A percentile compares a stretch with the other conserved stretches of the same genome.
Evolutionary conservation across 2,888 invertebrate genomes (phyloP).

Genomic region (Euspilapteryx auroguttella): DNA sequence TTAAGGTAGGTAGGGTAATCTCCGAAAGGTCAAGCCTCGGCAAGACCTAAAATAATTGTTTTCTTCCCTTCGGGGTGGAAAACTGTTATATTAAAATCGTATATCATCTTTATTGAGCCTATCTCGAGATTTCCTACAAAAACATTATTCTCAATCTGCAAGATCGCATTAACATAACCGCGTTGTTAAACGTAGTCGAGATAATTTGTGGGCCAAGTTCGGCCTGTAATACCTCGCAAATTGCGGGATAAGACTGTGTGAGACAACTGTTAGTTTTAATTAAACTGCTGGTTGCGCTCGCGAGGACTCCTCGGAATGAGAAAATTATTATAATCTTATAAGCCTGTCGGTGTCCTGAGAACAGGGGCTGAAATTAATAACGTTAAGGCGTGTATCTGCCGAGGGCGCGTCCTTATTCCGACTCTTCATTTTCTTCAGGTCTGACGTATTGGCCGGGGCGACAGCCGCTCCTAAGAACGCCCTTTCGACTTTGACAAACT

Average conservation of each 20-base stretch:
- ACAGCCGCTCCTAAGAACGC: no score
- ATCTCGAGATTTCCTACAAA: conserved; percentile 40
- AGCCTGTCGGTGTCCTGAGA: conserved; percentile 45
- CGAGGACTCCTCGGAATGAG: conserved; percentile 49
- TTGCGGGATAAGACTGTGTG: conserved; percentile 60
- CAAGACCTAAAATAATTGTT: no score
- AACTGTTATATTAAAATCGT: conserved; percentile 25
- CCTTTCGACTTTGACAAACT: no score
- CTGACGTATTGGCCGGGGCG: no score
- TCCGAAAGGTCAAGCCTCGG: no score
- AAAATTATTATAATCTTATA: conserved; percentile 60
- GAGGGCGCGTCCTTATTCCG: no score
- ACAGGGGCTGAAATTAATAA: conserved; percentile 44
- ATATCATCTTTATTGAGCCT: conserved; percentile 40
- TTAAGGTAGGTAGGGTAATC: no score
- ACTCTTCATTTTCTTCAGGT: no score
- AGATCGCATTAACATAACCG: conserved; percentile 56
- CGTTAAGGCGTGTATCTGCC: no score
- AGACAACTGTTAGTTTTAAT: conserved; percentile 63
- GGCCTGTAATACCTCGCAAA: conserved; percentile 60
- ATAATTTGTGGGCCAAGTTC: conserved; percentile 59
- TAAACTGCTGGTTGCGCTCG: conserved; percentile 55
- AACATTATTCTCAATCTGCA: conserved; percentile 46
- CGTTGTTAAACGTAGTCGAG: conserved; percentile 56
- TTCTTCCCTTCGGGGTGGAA: no score